Evolutionary conservation across 2,113 vertebrate species (phyloP).

Genomic region (Seriola dumerili): DNA sequence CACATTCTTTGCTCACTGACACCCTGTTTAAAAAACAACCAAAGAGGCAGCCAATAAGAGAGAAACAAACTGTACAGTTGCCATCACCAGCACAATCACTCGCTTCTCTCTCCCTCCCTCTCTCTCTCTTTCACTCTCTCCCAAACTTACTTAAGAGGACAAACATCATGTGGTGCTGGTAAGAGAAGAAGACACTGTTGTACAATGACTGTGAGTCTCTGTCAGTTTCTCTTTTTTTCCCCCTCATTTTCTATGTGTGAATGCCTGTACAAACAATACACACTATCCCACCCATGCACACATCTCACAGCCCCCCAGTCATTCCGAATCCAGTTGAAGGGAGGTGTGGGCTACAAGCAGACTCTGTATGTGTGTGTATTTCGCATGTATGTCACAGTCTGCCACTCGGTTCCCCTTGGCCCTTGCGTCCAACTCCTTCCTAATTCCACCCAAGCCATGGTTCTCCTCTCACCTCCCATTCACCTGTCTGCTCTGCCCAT

Average conservation of each 20-base stretch:
- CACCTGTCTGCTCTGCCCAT: too few relatives aligned
- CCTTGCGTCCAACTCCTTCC: too few relatives aligned
- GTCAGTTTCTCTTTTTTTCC: slow-evolving; percentile 9
- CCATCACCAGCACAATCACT: slow-evolving; percentile 55
- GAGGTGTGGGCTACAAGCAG: neutral
- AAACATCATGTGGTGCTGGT: slow-evolving; percentile 76
- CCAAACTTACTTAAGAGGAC: slow-evolving; percentile 56
- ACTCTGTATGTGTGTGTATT: neutral
- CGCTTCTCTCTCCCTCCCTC: slow-evolving; percentile 41
- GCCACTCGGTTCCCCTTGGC: too few relatives aligned
- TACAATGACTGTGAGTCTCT: slow-evolving; percentile 47
- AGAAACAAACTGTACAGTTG: slow-evolving; percentile 59
- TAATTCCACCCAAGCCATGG: too few relatives aligned
- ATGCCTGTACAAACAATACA: slow-evolving; percentile 9
- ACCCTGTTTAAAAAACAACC: slow-evolving; percentile 73
- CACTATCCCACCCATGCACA: neutral
- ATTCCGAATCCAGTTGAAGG: slow-evolving; percentile 10
- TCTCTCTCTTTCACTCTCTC: slow-evolving; percentile 1
- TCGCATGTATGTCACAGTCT: neutral
- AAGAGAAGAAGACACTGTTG: slow-evolving; percentile 64
- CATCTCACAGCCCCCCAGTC: neutral
- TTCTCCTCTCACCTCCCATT: too few relatives aligned
- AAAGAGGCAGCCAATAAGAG: slow-evolving; percentile 66
- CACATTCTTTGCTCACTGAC: slow-evolving; percentile 71
- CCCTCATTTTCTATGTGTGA: slow-evolving; percentile 22